Percentiles rank a stretch among this genome's conserved stretches.
Conservation (phyloP, 1,140 invertebrate genomes). For the Euura saliciscinereae region DNA sequence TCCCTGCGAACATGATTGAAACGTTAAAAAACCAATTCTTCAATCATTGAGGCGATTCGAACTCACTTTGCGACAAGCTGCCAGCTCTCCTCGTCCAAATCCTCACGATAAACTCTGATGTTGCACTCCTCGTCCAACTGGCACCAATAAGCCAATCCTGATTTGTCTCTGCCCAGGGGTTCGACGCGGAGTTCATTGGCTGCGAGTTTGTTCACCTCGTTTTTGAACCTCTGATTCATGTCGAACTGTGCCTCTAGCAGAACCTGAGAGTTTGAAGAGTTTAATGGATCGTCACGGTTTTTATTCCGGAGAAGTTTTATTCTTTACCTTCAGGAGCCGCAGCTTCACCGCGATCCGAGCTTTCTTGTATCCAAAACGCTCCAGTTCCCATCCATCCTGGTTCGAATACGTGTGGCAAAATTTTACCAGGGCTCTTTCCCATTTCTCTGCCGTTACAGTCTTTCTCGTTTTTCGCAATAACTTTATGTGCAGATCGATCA, state of each 20-base stretch:
- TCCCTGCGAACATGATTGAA: constrained; percentile 59
- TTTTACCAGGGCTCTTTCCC: constrained; percentile 89
- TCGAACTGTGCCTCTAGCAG: constrained; percentile 95
- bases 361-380: constrained; percentile 95
- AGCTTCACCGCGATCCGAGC: constrained; percentile 87
- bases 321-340: constrained; percentile 79
- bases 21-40: constrained; percentile 19
- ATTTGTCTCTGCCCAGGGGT: constrained; percentile 88
- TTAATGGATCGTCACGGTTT: too few species aligned
- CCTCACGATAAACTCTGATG: constrained; percentile 90
- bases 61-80: constrained; percentile 86
- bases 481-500: constrained; percentile 88
- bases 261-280: constrained; percentile 65
- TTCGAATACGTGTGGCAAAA: constrained; percentile 89
- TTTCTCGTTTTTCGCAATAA: constrained; percentile 86
- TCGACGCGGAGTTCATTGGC: constrained; percentile 81
- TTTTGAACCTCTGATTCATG: constrained; percentile 91
- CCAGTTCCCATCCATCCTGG: constrained; percentile 95
- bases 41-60: background rate
- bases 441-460: constrained; percentile 83
- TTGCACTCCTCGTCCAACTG: constrained; percentile 89
- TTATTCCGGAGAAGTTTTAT: too few species aligned
- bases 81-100: constrained; percentile 96
- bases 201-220: constrained; percentile 83
- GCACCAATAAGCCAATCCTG: constrained; percentile 92